Conservation (phyloP, 2,797 vertebrate species). For the Tragelaphus oryx region DNA sequence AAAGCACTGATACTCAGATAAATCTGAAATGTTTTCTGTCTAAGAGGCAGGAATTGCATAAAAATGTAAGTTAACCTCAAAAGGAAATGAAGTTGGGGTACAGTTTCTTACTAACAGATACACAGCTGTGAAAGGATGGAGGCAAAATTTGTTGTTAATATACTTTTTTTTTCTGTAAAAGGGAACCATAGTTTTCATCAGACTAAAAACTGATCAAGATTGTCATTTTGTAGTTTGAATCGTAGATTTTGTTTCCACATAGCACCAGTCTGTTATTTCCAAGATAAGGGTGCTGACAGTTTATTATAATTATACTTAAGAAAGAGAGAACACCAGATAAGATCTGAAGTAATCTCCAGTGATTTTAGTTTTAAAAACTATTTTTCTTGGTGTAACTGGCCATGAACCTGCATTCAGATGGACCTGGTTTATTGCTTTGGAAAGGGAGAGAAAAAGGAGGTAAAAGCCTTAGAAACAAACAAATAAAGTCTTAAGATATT, state of each 20-base stretch:
- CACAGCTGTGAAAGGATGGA: not conserved
- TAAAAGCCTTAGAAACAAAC: not conserved
- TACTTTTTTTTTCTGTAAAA: not conserved
- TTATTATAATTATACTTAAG: not conserved
- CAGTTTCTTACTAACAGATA: not conserved
- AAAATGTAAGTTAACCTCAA: not conserved
- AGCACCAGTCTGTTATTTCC: not conserved
- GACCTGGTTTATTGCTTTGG: not conserved
- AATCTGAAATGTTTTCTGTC: not conserved
- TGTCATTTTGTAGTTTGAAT: not conserved
- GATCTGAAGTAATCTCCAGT: not conserved
- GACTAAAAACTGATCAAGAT: not conserved
- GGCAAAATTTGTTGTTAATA: not conserved
- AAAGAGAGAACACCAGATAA: not conserved
- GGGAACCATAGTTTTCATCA: not conserved
- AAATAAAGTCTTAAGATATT: not conserved
- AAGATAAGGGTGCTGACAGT: not conserved
- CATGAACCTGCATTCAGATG: conserved; percentile 11
- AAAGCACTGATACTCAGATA: not conserved
- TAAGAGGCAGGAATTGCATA: not conserved
- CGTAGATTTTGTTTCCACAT: not conserved
- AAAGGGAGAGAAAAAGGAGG: not conserved
- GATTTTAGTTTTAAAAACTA: conserved; percentile 11
- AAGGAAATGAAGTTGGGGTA: not conserved
- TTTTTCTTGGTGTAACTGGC: not conserved